Evolutionary conservation across 2,113 vertebrate species (phyloP).

Genomic region (Pangasianodon hypophthalmus): DNA sequence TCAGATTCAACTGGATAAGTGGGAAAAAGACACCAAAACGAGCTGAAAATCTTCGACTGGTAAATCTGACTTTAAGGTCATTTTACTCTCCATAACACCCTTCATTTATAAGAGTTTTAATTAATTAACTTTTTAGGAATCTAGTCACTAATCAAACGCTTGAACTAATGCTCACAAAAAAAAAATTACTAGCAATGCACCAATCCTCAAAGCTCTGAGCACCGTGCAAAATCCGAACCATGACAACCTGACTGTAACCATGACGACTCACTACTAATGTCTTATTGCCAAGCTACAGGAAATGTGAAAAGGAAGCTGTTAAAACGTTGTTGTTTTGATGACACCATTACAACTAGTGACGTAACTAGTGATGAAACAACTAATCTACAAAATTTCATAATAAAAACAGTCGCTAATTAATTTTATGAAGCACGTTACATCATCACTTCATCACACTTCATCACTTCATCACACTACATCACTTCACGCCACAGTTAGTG

Average conservation of each 20-base stretch:
- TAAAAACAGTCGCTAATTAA: neutral
- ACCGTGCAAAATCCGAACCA: neutral
- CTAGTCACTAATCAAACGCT: neutral
- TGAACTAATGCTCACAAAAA: neutral
- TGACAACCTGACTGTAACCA: neutral
- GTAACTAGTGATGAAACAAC: neutral
- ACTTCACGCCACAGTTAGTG: neutral
- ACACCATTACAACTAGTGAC: neutral
- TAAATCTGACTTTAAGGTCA: neutral
- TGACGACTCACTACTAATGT: neutral
- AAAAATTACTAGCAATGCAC: neutral
- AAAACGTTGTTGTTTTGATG: neutral
- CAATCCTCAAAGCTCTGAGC: neutral
- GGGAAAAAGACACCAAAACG: neutral
- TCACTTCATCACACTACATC: too few species aligned
- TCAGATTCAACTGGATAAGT: neutral
- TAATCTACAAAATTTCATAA: neutral
- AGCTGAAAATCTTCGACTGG: neutral
- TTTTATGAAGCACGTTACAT: neutral
- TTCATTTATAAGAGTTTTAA: neutral
- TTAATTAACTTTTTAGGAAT: neutral
- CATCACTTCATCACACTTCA: neutral
- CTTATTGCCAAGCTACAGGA: neutral
- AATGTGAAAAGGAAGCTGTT: neutral
- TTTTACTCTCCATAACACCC: too few species aligned